phyloP scores from a whole-genome alignment of 1,140 invertebrate species.

The Berghia stephanieae region DNA sequence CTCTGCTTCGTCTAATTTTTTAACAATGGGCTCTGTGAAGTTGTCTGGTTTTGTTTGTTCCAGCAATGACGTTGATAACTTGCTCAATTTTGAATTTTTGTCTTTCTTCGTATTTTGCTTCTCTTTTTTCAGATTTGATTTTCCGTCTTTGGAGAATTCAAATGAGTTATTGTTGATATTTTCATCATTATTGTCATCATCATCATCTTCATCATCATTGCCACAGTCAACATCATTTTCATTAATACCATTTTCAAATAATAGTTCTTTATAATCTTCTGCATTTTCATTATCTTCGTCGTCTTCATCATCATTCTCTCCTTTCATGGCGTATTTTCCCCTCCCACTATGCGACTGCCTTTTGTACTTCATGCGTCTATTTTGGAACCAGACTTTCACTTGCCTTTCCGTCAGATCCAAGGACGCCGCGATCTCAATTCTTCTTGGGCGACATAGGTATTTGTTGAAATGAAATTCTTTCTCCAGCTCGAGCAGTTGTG shows the following conservation, averaged over 20 bases:
- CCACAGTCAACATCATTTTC: not conserved
- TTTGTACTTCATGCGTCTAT: slow-evolving; percentile 61
- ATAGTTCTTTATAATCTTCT: not conserved
- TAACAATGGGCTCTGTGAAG: too few relatives aligned
- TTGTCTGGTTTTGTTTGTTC: too few relatives aligned
- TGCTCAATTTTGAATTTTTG: too few relatives aligned
- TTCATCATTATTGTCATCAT: not conserved
- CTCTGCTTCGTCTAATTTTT: not conserved
- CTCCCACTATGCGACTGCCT: slow-evolving; percentile 52
- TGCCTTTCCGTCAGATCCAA: slow-evolving; percentile 75
- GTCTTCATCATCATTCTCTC: not conserved
- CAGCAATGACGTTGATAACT: too few relatives aligned
- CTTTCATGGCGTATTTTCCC: not conserved
- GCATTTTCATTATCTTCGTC: slow-evolving; percentile 3
- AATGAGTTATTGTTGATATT: not conserved
- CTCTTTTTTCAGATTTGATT: not conserved
- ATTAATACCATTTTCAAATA: not conserved
- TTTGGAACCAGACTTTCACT: slow-evolving; percentile 64
- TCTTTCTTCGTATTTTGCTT: too few relatives aligned
- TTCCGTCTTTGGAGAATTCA: not conserved
- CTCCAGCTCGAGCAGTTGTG: slow-evolving; percentile 97
- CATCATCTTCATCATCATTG: not conserved
- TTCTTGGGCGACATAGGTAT: slow-evolving; percentile 81
- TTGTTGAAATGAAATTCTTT: slow-evolving; percentile 87
- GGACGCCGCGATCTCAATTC: slow-evolving; percentile 83